phyloP scores from a whole-genome alignment of 2,888 invertebrate species.

The Stegana nigrithorax region DNA sequence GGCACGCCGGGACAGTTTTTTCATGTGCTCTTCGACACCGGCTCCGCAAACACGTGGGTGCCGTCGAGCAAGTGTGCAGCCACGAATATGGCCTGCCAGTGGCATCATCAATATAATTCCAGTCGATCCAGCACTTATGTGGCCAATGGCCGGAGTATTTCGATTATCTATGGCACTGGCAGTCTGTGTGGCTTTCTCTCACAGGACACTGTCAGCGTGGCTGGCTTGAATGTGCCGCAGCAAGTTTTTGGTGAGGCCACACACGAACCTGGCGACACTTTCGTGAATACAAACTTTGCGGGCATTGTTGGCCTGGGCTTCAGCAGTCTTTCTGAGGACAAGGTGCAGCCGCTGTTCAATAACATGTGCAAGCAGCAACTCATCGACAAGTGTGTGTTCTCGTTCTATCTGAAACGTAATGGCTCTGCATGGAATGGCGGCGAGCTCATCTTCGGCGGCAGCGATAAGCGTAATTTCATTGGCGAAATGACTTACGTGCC shows the following conservation, averaged over 20 bases:
- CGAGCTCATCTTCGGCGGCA: constrained; percentile 90
- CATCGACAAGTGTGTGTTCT: constrained; percentile 81
- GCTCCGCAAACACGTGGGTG: constrained; percentile 32
- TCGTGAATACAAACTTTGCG: constrained; percentile 97
- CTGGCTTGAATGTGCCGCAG: constrained; percentile 75
- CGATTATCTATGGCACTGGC: constrained; percentile 92
- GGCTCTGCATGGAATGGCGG: constrained; percentile 79
- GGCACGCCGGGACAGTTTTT: constrained; percentile 30
- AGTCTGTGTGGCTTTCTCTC: constrained; percentile 94
- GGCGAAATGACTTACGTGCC: constrained; percentile 75
- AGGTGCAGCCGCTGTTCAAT: constrained; percentile 89
- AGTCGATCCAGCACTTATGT: neutral
- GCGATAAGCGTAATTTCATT: constrained; percentile 85
- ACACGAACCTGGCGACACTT: constrained; percentile 90
- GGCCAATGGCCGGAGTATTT: constrained; percentile 10
- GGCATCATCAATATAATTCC: neutral
- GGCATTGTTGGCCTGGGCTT: constrained; percentile 95
- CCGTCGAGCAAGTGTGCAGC: constrained; percentile 73
- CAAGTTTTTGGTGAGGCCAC: constrained; percentile 96
- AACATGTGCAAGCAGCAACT: constrained; percentile 86
- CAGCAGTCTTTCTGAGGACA: constrained; percentile 85
- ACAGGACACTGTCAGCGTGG: constrained; percentile 80
- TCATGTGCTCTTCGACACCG: constrained; percentile 32
- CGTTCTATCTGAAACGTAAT: constrained; percentile 88
- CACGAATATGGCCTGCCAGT: neutral